Evolutionary conservation across 2,113 vertebrate species (phyloP).

Genomic region (Phyllostomus hastatus): DNA sequence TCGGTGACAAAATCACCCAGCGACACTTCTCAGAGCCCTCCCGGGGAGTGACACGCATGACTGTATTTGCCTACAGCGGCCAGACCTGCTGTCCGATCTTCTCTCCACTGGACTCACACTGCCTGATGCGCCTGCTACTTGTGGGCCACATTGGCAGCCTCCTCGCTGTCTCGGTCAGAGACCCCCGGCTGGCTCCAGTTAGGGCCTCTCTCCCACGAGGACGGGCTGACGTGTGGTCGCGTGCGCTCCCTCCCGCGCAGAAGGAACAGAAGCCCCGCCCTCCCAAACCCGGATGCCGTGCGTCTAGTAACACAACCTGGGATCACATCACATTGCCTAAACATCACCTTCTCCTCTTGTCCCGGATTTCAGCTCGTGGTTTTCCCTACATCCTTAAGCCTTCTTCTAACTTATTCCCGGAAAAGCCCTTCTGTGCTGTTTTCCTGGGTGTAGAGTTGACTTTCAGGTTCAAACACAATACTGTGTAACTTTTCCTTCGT

Average conservation of each 20-base stretch:
- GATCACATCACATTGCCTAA: neutral
- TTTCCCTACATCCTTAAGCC: neutral
- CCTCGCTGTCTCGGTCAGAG: neutral
- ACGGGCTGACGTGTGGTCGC: neutral
- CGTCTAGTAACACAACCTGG: neutral
- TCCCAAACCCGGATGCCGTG: neutral
- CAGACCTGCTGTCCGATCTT: neutral
- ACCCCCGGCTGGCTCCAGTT: neutral
- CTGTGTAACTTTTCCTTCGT: neutral
- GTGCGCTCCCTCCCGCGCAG: neutral
- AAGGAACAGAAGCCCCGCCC: neutral
- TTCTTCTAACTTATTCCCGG: neutral
- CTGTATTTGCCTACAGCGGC: neutral
- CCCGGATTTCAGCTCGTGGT: neutral
- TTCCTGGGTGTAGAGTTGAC: neutral
- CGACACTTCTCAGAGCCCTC: neutral
- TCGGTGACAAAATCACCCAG: neutral
- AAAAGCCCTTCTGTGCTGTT: neutral
- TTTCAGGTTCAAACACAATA: neutral
- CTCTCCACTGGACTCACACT: neutral
- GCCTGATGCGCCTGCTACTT: neutral
- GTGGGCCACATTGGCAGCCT: neutral
- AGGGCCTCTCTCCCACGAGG: neutral
- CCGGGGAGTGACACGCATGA: neutral
- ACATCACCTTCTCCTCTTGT: neutral